Percentiles rank a stretch among this genome's conserved stretches.
Conservation (phyloP, 92 coral and sea anemone genomes). For the Porites lobata region DNA sequence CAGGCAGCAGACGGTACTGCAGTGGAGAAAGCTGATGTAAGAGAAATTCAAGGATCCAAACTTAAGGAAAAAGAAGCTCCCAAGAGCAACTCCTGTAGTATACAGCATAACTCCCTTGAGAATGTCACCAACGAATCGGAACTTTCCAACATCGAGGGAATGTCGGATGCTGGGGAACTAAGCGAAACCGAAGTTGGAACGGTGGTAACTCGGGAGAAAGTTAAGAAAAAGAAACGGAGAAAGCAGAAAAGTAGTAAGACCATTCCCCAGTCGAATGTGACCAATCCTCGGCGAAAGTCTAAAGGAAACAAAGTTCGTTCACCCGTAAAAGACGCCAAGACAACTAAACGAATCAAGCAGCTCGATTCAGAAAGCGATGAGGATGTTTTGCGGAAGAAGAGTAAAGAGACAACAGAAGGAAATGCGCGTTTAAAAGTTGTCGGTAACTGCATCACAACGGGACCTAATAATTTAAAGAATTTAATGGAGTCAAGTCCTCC, state of each 20-base stretch:
- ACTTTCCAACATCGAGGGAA: constrained; percentile 85
- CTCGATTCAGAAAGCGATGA: constrained; percentile 55
- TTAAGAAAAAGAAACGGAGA: constrained; percentile 81
- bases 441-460: background rate
- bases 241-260: constrained; percentile 65
- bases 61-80: constrained; percentile 17
- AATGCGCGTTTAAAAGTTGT: constrained; percentile 3
- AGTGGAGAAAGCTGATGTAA: constrained; percentile 57
- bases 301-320: constrained; percentile 78
- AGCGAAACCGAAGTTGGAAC: constrained; percentile 76
- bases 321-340: constrained; percentile 76
- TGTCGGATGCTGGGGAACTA: constrained; percentile 91
- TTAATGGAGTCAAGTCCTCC: constrained; percentile 2
- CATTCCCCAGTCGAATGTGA: constrained; percentile 40
- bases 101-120: constrained; percentile 32
- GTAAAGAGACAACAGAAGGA: constrained; percentile 2
- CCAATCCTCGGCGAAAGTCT: constrained; percentile 59
- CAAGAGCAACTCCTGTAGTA: background rate
- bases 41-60: constrained; percentile 41
- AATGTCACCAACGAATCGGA: constrained; percentile 75
- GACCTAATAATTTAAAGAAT: background rate
- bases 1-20: background rate
- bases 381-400: constrained; percentile 8
- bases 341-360: constrained; percentile 50
- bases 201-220: constrained; percentile 67